Evolutionary conservation across 1,140 invertebrate genomes (phyloP), one percentile per base, ranked within the genome.

Genomic region (Penaeus vannamei): DNA sequence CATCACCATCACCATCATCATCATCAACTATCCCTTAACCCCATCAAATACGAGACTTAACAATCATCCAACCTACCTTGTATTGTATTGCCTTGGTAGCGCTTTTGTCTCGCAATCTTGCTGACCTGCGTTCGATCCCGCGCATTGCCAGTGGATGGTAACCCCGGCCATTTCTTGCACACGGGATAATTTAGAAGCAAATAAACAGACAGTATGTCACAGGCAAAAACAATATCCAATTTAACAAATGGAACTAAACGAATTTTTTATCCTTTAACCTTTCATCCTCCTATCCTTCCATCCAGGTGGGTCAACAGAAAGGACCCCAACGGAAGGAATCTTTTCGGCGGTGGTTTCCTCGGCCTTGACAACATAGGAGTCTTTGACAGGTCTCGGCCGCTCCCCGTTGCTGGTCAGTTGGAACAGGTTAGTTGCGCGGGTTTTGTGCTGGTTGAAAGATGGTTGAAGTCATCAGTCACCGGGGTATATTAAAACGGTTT

Each of bases 321-420:
- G 90, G 93, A 93, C 85, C 92, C 92, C 7, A 86, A 92, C 81
- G 92, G 93, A 3, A 92, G 92, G 23, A 93, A 93, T 89, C 92
- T 94, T 66, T 94, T 93, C 88, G 92, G 92, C 42, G 93, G 93
- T 23, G 93, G 93, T 10, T 94, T 94, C 91, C 92, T 94, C 0
- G 93, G 93, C 7, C 90, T 94, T 17, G 93, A 94, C 90, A 94
- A 94, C 90, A 93, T 94, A 66, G 93, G 93, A 29, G 92, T 93
- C n/a, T 93, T 94, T 92, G 93, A 94, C 90, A 91, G 93, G 64
- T 93, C 93, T 17, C 92, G 93, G 81, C 93, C 93, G 19, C 90
- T 93, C 20, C 93, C 93, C 7, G 91, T 91, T 46, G 92, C 92
- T 8, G 92, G 92, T 0, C 91, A 91, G 69, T 91, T 94, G 36